Percentiles rank a stretch among this genome's conserved stretches.
Evolutionary conservation across 2,888 invertebrate species (phyloP).

Genomic region (Kryphioiulus occultus): DNA sequence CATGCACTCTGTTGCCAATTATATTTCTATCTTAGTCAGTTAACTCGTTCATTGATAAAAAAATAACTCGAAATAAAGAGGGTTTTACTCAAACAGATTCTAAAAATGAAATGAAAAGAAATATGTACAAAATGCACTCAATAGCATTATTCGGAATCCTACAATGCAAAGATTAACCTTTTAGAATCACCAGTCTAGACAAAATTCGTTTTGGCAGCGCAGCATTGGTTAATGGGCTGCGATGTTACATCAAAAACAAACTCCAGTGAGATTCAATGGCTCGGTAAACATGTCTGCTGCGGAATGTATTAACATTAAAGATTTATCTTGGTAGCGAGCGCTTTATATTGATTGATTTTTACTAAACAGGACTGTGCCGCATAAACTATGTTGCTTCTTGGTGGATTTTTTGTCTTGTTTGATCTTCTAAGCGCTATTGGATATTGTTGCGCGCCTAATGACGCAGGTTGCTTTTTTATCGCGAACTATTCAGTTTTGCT

Average conservation of each 20-base stretch:
- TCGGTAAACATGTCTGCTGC: background rate
- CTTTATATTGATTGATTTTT: constrained; percentile 15
- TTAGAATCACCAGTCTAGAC: background rate
- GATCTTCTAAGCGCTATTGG: background rate
- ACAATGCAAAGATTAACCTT: too few species aligned
- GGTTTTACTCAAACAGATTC: too few species aligned
- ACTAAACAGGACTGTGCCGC: background rate
- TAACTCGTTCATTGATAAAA: too few species aligned
- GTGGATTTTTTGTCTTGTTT: background rate
- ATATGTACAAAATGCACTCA: too few species aligned
- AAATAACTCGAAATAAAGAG: too few species aligned
- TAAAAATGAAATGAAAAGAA: too few species aligned
- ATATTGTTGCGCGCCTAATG: background rate
- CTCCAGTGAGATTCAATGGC: background rate
- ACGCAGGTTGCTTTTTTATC: background rate
- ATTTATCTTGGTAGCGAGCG: background rate
- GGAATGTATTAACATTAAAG: background rate
- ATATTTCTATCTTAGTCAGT: too few species aligned
- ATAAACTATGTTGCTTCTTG: background rate
- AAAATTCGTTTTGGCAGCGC: background rate
- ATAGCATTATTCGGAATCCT: too few species aligned
- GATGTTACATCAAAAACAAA: background rate
- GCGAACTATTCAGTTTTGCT: background rate
- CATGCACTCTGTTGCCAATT: too few species aligned
- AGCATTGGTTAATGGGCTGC: background rate